Percentiles rank a stretch among this genome's conserved stretches.
These are phyloP conservation scores for Meta bourneti DNA, from an alignment of 2,888 invertebrate species.

Conservation along the genomic window DNA sequence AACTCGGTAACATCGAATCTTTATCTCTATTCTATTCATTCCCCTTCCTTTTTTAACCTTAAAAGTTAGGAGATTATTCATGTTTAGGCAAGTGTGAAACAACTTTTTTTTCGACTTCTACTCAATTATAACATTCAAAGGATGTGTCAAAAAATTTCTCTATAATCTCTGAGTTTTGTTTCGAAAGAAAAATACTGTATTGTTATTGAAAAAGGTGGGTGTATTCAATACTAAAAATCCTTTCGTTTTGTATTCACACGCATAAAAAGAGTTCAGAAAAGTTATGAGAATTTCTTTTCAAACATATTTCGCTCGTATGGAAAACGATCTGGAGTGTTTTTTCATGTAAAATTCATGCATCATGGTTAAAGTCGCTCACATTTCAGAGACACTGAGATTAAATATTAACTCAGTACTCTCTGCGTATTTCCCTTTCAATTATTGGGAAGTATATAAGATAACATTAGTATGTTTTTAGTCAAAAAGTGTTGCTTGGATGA, in stretches of 20 bases:
- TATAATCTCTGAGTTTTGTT: not conserved
- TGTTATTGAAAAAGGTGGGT: not conserved
- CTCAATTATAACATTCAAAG: conserved; percentile 6
- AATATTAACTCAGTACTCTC: too few relatives aligned
- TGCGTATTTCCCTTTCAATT: too few relatives aligned
- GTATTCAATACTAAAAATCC: not conserved
- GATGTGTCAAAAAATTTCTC: conserved; percentile 12
- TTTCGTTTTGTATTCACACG: not conserved
- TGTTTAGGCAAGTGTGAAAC: conserved; percentile 45
- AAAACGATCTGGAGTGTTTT: too few relatives aligned
- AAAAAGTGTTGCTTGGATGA: too few relatives aligned
- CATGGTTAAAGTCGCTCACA: too few relatives aligned
- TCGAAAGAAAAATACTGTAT: not conserved
- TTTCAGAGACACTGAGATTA: too few relatives aligned
- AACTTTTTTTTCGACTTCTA: not conserved
- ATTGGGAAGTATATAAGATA: too few relatives aligned
- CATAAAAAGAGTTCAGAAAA: not conserved
- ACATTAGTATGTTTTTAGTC: too few relatives aligned
- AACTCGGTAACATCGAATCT: conserved; percentile 33
- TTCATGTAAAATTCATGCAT: too few relatives aligned
- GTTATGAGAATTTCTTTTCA: too few relatives aligned
- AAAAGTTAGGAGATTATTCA: conserved; percentile 50
- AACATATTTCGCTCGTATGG: too few relatives aligned
- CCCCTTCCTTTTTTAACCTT: conserved; percentile 11
- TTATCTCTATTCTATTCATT: conserved; percentile 17